Evolutionary conservation across 2,888 invertebrate species (phyloP).

Genomic region (Pheosia tremula): DNA sequence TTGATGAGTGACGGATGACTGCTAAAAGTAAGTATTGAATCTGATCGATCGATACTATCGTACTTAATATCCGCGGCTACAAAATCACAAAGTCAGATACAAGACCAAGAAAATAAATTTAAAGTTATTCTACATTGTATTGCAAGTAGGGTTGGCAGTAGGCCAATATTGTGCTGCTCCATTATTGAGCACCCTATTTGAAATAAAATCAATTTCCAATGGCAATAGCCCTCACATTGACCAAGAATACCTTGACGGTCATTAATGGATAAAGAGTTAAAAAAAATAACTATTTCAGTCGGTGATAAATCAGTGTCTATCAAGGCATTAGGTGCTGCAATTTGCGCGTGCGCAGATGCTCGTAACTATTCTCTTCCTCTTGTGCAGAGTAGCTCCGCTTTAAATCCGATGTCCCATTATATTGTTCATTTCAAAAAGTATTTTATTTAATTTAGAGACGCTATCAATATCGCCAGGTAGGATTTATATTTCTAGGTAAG

Average conservation of each 20-base stretch:
- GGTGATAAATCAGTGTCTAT: conserved; percentile 23
- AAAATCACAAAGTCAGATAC: too few species aligned
- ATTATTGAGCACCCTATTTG: neutral
- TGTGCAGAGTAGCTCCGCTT: conserved; percentile 8
- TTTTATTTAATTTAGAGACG: neutral
- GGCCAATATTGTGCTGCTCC: neutral
- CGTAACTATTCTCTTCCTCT: conserved; percentile 43
- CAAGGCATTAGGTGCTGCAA: conserved; percentile 34
- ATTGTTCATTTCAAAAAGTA: neutral
- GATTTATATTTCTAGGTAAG: too few species aligned
- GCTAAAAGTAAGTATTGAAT: neutral
- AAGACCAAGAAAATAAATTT: neutral
- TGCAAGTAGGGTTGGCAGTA: neutral
- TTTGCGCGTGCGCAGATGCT: conserved; percentile 35
- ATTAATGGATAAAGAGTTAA: too few species aligned
- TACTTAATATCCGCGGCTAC: too few species aligned
- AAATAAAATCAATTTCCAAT: neutral
- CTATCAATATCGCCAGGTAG: too few species aligned
- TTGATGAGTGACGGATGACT: too few species aligned
- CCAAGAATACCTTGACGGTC: conserved; percentile 10
- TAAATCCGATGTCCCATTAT: neutral
- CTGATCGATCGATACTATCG: neutral
- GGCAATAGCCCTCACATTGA: neutral
- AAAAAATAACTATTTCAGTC: neutral
- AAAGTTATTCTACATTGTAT: neutral